A percentile compares a stretch with the other conserved stretches of the same genome.
These are phyloP conservation scores for Plumapathes pennacea DNA, from an alignment of 92 coral and sea anemone genomes.

Conservation along the genomic window DNA sequence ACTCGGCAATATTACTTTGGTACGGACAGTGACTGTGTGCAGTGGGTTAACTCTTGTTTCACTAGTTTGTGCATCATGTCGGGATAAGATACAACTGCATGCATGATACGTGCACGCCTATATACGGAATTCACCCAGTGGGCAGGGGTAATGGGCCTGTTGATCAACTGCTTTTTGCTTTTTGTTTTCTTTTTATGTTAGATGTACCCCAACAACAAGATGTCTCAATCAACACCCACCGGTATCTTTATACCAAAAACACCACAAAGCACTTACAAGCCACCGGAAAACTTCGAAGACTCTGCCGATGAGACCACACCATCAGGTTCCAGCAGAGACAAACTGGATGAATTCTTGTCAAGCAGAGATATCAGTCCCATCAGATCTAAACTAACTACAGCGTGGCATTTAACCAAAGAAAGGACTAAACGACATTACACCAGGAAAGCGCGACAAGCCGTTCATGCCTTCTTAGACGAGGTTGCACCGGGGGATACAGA, in stretches of 20 bases:
- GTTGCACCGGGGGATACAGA: constrained; percentile 22
- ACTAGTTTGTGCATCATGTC: too few species aligned
- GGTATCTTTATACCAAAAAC: constrained; percentile 19
- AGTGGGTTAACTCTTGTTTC: too few species aligned
- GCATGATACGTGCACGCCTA: too few species aligned
- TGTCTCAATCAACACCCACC: constrained; percentile 15
- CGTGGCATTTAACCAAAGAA: constrained; percentile 29
- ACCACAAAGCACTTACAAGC: constrained; percentile 16
- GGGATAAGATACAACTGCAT: too few species aligned
- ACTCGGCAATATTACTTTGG: constrained; percentile 19
- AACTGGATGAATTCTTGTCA: constrained; percentile 17
- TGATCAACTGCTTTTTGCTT: too few species aligned
- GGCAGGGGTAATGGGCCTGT: too few species aligned
- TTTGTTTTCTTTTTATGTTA: constrained; percentile 8
- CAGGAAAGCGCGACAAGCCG: constrained; percentile 43
- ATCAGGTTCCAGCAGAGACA: constrained; percentile 11
- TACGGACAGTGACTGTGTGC: constrained; percentile 12
- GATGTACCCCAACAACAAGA: constrained; percentile 19
- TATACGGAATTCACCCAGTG: too few species aligned
- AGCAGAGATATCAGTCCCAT: constrained; percentile 47
- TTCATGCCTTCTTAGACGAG: constrained; percentile 36
- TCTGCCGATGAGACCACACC: constrained; percentile 25
- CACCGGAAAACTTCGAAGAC: constrained; percentile 28
- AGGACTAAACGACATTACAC: constrained; percentile 32
- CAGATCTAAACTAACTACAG: constrained; percentile 18